These are phyloP conservation scores for Piprites chloris DNA, from an alignment of 2,113 vertebrate genomes.

Conservation along the genomic window DNA sequence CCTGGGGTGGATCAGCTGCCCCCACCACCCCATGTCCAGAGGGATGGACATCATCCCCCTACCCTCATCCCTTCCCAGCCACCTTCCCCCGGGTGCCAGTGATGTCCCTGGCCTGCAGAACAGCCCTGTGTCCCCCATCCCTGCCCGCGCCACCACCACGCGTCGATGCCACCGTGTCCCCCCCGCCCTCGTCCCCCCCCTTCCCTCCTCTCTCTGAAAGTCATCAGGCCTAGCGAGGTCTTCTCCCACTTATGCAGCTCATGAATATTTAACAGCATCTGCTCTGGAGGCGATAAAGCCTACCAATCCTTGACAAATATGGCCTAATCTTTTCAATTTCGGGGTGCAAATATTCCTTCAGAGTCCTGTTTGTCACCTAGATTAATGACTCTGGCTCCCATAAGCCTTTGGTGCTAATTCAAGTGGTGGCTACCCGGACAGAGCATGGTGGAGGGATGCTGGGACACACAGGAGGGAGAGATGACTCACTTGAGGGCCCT, in stretches of 20 bases:
- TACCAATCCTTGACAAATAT: constrained; percentile 99
- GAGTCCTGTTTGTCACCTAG: constrained; percentile 99
- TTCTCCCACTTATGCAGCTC: constrained; percentile 85
- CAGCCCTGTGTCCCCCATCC: constrained; percentile 43
- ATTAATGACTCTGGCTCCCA: constrained; percentile 97
- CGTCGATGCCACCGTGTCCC: neutral
- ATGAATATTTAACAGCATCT: constrained; percentile 99
- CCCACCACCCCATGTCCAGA: accelerated
- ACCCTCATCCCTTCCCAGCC: neutral
- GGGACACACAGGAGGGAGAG: constrained; percentile 81
- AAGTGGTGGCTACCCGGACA: constrained; percentile 89
- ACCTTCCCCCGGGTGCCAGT: neutral
- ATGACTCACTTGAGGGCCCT: constrained; percentile 77
- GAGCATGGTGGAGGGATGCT: constrained; percentile 79
- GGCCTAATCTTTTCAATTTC: constrained; percentile 99
- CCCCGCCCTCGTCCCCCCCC: neutral
- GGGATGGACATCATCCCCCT: neutral
- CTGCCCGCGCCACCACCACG: accelerated
- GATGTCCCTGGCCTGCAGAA: neutral
- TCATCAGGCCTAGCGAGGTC: constrained; percentile 77
- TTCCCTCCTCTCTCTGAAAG: constrained; percentile 72
- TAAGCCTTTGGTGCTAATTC: constrained; percentile 99
- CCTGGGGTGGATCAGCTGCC: accelerated
- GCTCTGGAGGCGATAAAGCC: constrained; percentile 88
- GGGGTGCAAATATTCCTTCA: constrained; percentile 99